Base-by-base conservation (phyloP, 2,797 vertebrate genomes). In the Parauchenoglanis ngamensis region DNA sequence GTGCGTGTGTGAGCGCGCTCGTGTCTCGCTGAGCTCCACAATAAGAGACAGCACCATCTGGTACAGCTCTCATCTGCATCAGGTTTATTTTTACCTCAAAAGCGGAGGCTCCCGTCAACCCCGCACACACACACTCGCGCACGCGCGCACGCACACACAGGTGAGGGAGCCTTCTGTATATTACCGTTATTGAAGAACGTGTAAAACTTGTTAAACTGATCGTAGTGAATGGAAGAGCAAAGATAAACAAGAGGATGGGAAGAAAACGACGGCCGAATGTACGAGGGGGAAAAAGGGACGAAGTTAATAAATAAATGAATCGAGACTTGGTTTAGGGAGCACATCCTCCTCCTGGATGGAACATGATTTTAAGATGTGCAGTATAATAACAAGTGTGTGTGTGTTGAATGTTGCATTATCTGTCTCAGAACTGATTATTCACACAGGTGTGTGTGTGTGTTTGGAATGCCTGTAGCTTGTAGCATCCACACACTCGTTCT, bases 41-140 rank as follows among this genome's bases (percentile, higher is more conserved):
- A 79, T 79, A 78, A 78, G 77, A 40, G 79, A 81, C 79, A 81
- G 59, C 40, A 81, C 57, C 79, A 81, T 81, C 79, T 81, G 79
- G 35, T 81, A n/a, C 79, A 81, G 57, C 40, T 63, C 79, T 81
- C 79, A 81, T 81, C 79, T 81, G 79, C 59, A 81, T 81, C 35
- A 65, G 59, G 57, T 81, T 81, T 81, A 81, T 81, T 81, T 81
- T 81, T 81, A 81, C 57, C 79, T 81, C 40, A 46, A 46, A 81
- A 15, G 59, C 65, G 79, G 79, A 65, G 40, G 79, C 79, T 81
- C 57, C 40, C 28, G 79, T 49, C 23, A 59, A 21, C 19, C 35
- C 77, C 11, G n/a, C 73, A 52, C 75, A 28, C 73, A 56, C 75
- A 21, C 77, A 23, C 54, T 4, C 75, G 15, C 46, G 6, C 23